phyloP scores from a whole-genome alignment of 1,140 invertebrate species.

The Macrotrachela quadricornifera region DNA sequence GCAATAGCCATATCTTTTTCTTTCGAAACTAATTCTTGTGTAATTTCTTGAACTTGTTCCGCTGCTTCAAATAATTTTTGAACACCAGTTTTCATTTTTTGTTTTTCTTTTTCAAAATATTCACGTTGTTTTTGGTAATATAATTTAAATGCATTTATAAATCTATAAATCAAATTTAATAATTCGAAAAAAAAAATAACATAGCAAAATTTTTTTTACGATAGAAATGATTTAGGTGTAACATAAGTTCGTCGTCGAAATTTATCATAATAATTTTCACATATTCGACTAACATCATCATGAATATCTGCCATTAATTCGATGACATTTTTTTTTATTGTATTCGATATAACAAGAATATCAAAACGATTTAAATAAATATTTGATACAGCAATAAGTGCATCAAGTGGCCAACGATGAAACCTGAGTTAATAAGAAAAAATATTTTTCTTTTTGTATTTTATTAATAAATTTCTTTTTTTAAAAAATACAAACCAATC shows the following conservation, averaged over 20 bases:
- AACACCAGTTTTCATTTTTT: conserved; percentile 27
- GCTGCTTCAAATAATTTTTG: conserved; percentile 79
- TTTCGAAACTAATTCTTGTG: conserved; percentile 73
- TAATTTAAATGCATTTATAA: no score
- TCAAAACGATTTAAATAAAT: background rate
- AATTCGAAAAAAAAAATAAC: no score
- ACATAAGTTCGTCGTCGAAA: conserved; percentile 35
- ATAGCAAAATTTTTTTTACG: no score
- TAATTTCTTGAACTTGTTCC: conserved; percentile 63
- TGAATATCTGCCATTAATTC: conserved; percentile 64
- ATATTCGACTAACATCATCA: conserved; percentile 44
- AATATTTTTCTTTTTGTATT: conserved; percentile 21
- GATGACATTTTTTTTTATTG: background rate
- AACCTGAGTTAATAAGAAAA: conserved; percentile 3
- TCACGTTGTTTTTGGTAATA: no score
- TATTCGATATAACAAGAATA: background rate
- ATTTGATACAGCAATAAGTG: conserved; percentile 49
- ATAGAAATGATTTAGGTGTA: conserved; percentile 28
- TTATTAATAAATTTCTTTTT: conserved; percentile 43
- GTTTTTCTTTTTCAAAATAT: no score
- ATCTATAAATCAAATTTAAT: no score
- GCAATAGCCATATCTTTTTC: conserved; percentile 70
- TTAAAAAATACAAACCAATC: conserved; percentile 47
- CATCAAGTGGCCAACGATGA: conserved; percentile 29
- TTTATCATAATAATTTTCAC: conserved; percentile 40